Conservation (phyloP, 2,888 invertebrate species). For the Lithophane ornitopus region DNA sequence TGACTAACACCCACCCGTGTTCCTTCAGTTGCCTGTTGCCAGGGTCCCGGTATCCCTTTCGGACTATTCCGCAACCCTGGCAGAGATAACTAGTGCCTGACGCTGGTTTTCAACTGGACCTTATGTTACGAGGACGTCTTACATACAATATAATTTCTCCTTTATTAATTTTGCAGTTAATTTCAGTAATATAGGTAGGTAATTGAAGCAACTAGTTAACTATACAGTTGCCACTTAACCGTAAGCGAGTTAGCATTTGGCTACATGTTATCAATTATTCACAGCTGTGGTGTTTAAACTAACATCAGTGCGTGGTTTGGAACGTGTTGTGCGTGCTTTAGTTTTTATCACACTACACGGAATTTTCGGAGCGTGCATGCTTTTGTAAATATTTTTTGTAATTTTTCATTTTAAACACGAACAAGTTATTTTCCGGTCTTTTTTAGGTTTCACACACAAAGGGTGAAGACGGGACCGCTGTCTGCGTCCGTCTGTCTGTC, state of each 20-base stretch:
- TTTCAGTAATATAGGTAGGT: neutral
- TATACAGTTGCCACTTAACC: constrained; percentile 24
- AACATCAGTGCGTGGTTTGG: constrained; percentile 43
- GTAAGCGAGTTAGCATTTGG: constrained; percentile 35
- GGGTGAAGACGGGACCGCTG: neutral
- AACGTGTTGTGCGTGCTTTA: too few relatives aligned
- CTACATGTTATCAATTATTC: constrained; percentile 49
- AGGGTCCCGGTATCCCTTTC: too few relatives aligned
- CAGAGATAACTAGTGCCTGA: too few relatives aligned
- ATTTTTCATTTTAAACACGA: neutral
- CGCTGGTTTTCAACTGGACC: too few relatives aligned
- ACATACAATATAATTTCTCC: too few relatives aligned
- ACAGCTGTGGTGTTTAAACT: constrained; percentile 33
- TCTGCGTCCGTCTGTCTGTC: too few relatives aligned
- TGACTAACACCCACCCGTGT: too few relatives aligned
- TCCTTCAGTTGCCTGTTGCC: too few relatives aligned
- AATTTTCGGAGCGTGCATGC: constrained; percentile 15
- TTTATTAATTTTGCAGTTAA: neutral
- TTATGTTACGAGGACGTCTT: too few relatives aligned
- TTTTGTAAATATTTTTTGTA: neutral
- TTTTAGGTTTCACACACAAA: neutral
- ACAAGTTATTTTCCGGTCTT: neutral
- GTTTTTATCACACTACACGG: neutral
- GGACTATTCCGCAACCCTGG: too few relatives aligned
- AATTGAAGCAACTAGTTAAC: constrained; percentile 34